These are phyloP conservation scores for Dipodomys spectabilis DNA, from an alignment of 2,113 vertebrate species.

Conservation along the genomic window DNA sequence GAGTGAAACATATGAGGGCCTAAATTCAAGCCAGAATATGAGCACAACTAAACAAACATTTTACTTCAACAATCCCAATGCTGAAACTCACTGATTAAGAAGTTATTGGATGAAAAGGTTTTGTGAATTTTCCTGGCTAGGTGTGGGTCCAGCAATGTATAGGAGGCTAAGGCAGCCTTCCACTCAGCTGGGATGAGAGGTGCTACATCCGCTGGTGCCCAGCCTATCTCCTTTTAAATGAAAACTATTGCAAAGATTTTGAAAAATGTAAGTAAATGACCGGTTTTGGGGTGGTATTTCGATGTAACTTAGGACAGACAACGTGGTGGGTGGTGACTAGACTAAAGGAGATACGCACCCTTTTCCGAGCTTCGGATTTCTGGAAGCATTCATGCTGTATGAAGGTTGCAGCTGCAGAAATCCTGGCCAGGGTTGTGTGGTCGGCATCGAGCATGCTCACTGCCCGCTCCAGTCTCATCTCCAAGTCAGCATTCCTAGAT, in stretches of 20 bases:
- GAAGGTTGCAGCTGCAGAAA: conserved; percentile 83
- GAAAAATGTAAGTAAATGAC: not conserved
- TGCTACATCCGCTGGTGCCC: too few relatives aligned
- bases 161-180: not conserved
- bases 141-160: not conserved
- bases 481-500: conserved; percentile 84
- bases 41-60: not conserved
- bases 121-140: not conserved
- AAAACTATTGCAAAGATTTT: not conserved
- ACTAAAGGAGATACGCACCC: conserved; percentile 82
- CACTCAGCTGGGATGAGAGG: too few relatives aligned
- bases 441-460: conserved; percentile 89
- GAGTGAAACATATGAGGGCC: not conserved
- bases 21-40: too few relatives aligned
- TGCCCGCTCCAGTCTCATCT: conserved; percentile 87
- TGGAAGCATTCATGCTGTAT: conserved; percentile 78
- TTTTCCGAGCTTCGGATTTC: conserved; percentile 84
- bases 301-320: not conserved
- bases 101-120: not conserved
- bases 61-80: not conserved
- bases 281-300: not conserved
- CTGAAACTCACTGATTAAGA: not conserved
- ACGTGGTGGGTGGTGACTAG: not conserved
- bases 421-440: conserved; percentile 88
- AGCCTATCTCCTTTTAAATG: not conserved